Evolutionary conservation across 2,888 invertebrate species (phyloP), one percentile per base, ranked within the genome.

Genomic region (Scaptomyza flava): DNA sequence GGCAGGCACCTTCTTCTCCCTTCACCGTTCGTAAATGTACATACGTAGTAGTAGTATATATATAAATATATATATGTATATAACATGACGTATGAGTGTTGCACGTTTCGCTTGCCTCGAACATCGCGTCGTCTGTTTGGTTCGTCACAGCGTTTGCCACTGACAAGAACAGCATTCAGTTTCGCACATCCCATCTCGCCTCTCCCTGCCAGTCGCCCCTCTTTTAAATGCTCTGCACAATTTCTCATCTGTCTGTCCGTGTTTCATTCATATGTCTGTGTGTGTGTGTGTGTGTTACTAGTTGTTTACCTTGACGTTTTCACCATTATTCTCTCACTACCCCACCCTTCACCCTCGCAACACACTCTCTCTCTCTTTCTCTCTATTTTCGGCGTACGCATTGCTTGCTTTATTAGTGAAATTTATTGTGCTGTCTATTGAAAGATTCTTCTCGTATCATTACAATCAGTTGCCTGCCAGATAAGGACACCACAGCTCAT

Each of bases 61-160:
- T 14, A 38, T 12, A 23, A 7, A 7, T 38, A 38, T 14, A 38
- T 14, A 7, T 38, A 6, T 65, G 65, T 72, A 68, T 81, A 77
- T 71, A 81, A 81, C 90, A 89, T 86, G 90, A 86, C 88, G 83
- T 88, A 87, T 83, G 87, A 89, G 83, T 88, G 81, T 81, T 81
- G 85, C 81, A 89, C 90, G 89, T 89, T 89, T 73, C 68, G 60
- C 65, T 43, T 70, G 77, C 43, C 66, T 59, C 52, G 45, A 64
- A 60, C 60, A 51, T 43, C 38, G 56, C 47, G 68, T 50, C 53
- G 66, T 59, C 34, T 56, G 62, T 72, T 51, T 59, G 72, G 72
- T 64, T 75, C 65, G 61, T 76, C 71, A 73, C 62, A 68, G 65
- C 73, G 71, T 47, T 79, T 76, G 82, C 77, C 70, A 73, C 72